Evolutionary conservation across 30 jellyfish, hydroid and myxozoan species (phyloP).

Genomic region (Aurelia aurita): DNA sequence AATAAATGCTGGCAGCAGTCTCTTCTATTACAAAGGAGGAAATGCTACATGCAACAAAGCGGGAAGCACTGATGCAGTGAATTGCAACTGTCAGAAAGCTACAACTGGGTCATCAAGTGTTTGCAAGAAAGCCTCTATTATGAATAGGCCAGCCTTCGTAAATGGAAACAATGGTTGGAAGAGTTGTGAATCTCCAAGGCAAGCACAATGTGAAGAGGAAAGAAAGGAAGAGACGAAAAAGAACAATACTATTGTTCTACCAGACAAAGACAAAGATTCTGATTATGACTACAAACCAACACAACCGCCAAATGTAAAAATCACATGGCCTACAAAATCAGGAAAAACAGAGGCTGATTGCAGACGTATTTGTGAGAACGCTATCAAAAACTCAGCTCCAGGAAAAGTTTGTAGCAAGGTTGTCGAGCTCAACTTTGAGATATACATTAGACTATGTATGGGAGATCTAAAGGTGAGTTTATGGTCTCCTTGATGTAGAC

Average conservation of each 20-base stretch:
- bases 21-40: no score
- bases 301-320: background rate
- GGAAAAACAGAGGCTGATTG: slow-evolving; percentile 65
- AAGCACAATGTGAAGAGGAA: slow-evolving; percentile 73
- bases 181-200: slow-evolving; percentile 77
- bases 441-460: slow-evolving; percentile 66
- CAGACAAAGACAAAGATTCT: slow-evolving; percentile 61
- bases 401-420: slow-evolving; percentile 45
- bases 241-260: slow-evolving; percentile 52
- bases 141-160: slow-evolving; percentile 69
- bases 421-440: slow-evolving; percentile 18
- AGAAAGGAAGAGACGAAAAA: slow-evolving; percentile 43
- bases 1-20: no score
- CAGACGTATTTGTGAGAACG: slow-evolving; percentile 28
- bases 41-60: no score
- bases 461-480: slow-evolving; percentile 74
- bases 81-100: no score
- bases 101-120: no score
- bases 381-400: slow-evolving; percentile 51
- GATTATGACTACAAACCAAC: slow-evolving; percentile 60
- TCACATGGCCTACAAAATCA: slow-evolving; percentile 76
- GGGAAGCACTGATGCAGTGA: no score
- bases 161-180: slow-evolving; percentile 70
- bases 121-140: background rate
- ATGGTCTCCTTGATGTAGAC: no score